Conservation (phyloP, 2,888 invertebrate species). For the Pristionchus entomophagus region DNA sequence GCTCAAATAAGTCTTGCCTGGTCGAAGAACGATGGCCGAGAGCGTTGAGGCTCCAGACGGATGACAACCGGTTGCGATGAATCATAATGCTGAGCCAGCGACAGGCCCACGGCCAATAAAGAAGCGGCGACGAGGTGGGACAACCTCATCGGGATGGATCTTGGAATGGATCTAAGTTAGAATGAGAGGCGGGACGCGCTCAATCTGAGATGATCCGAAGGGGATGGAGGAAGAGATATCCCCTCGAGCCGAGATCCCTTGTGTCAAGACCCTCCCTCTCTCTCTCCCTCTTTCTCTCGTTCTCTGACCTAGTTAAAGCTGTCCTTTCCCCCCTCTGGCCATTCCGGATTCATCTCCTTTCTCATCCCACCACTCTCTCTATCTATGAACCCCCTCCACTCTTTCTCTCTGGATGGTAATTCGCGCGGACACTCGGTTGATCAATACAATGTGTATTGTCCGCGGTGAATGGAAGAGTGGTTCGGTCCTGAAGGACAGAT, state of each 20-base stretch:
- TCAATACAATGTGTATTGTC: constrained; percentile 33
- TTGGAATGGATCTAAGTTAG: too few relatives aligned
- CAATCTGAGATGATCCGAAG: constrained; percentile 24
- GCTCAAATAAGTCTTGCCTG: constrained; percentile 54
- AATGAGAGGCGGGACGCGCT: constrained; percentile 14
- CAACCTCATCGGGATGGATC: constrained; percentile 6
- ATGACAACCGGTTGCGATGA: constrained; percentile 60
- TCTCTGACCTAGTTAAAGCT: constrained; percentile 47
- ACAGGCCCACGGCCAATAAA: constrained; percentile 50
- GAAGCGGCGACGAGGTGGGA: constrained; percentile 22
- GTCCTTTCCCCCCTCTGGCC: constrained; percentile 43
- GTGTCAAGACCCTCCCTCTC: constrained; percentile 46
- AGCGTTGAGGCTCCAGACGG: constrained; percentile 56
- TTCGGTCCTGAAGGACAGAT: constrained; percentile 16
- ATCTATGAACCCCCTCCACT: constrained; percentile 21
- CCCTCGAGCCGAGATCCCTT: constrained; percentile 5
- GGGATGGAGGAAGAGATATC: constrained; percentile 22
- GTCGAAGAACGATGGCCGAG: constrained; percentile 57
- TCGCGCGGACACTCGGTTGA: constrained; percentile 7
- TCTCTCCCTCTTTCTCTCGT: too few relatives aligned
- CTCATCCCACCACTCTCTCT: constrained; percentile 29
- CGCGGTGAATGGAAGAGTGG: not conserved
- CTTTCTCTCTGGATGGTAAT: constrained; percentile 8
- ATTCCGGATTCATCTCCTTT: constrained; percentile 46
- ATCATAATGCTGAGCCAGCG: constrained; percentile 57